Percentiles rank a stretch among this genome's conserved stretches.
These are phyloP conservation scores for Trypoxylon attenuatum DNA, from an alignment of 2,888 invertebrate genomes.

Conservation along the genomic window DNA sequence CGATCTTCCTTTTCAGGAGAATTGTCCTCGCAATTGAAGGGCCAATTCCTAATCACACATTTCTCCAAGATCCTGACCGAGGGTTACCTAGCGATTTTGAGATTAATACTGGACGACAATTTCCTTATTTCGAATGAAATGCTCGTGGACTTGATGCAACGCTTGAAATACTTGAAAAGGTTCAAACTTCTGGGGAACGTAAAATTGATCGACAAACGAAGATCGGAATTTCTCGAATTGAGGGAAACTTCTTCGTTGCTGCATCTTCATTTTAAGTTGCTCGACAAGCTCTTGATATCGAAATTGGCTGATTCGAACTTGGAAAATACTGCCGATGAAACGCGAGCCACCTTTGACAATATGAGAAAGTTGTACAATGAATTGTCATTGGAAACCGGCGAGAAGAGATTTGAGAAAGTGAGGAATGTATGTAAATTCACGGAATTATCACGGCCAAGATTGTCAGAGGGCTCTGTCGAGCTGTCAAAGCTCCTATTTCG, in stretches of 20 bases:
- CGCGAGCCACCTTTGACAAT: too few species aligned
- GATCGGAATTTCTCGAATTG: conserved; percentile 47
- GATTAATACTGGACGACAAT: conserved; percentile 67
- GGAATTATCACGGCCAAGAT: too few species aligned
- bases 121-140: conserved; percentile 70
- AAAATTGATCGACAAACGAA: conserved; percentile 53
- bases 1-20: background rate
- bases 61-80: conserved; percentile 76
- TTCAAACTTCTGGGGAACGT: conserved; percentile 74
- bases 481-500: too few species aligned
- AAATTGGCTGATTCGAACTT: conserved; percentile 16
- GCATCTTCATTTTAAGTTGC: conserved; percentile 84
- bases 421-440: too few species aligned
- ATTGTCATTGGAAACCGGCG: too few species aligned
- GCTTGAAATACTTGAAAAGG: conserved; percentile 77
- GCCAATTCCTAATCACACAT: conserved; percentile 76
- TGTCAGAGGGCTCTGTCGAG: too few species aligned
- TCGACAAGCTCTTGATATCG: conserved; percentile 77
- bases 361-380: too few species aligned
- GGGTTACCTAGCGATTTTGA: too few species aligned
- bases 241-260: conserved; percentile 79
- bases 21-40: conserved; percentile 75
- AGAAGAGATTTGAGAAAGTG: too few species aligned
- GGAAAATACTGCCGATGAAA: too few species aligned
- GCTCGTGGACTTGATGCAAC: conserved; percentile 74